Percentiles rank a stretch among this genome's conserved stretches.
Evolutionary conservation across 2,113 vertebrate genomes (phyloP).

Genomic region (Sphaerodactylus townsendi): DNA sequence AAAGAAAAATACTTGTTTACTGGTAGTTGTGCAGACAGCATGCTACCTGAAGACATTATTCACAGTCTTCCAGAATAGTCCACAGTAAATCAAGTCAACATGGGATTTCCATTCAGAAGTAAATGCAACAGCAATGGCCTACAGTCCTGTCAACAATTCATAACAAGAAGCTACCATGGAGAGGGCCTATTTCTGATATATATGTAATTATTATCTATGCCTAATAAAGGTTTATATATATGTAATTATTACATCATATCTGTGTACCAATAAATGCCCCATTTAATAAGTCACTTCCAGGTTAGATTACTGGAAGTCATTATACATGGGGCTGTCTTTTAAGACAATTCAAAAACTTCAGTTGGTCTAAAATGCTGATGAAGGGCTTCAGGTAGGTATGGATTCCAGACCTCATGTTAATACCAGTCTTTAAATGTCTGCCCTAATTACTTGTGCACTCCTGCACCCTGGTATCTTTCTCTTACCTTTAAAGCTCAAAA

Average conservation of each 20-base stretch:
- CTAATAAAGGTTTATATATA: too few species aligned
- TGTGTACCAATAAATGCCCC: background rate
- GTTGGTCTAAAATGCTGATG: too few species aligned
- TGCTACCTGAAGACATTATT: background rate
- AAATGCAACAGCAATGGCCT: background rate
- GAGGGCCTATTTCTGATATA: background rate
- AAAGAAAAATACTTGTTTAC: background rate
- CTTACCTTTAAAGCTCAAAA: too few species aligned
- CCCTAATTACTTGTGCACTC: too few species aligned
- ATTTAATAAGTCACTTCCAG: too few species aligned
- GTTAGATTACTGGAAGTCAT: too few species aligned
- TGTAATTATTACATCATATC: background rate
- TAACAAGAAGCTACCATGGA: background rate
- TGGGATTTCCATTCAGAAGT: background rate
- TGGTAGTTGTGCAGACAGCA: background rate
- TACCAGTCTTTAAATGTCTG: too few species aligned
- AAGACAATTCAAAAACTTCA: too few species aligned
- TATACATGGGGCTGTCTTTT: too few species aligned
- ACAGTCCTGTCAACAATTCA: background rate
- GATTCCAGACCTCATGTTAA: too few species aligned
- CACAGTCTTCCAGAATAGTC: background rate
- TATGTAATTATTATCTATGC: background rate
- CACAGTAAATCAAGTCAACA: background rate
- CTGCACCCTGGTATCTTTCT: too few species aligned
- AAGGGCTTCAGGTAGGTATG: too few species aligned